Base-by-base conservation (phyloP, 2,888 invertebrate species). In the Arctia plantaginis region DNA sequence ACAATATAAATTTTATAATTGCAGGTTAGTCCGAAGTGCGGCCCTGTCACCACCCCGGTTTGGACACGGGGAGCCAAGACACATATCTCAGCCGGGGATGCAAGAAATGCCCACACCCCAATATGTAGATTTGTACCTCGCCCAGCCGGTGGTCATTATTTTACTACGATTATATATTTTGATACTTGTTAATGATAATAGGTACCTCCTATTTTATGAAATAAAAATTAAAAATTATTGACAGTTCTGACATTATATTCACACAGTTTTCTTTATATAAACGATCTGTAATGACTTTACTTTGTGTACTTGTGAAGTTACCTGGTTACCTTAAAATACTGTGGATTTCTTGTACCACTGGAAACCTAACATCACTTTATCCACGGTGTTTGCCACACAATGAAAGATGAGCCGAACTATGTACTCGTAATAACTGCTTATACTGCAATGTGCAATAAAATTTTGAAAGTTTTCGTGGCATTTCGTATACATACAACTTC, bases 71-170 rank as follows among this genome's bases (percentile, higher is more conserved):
- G 92, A 90, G 91, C 86, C 89, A 94, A 94, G 94, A 95, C 95
- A 95, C 95, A 95, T 95, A 95, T 95, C 95, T 95, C 95, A 95
- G 94, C 85, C 93, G 88, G 94, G 94, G 95, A 92, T 94, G 95
- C 95, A 95, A 95, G 95, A 95, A 95, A 95, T 95, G 93, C 94
- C 94, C 95, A 93, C 92, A 92, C 94, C 95, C 94, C 94, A 94
- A 95, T 95, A 95, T 95, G 95, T 95, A 95, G 95, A 95, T 95
- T 93, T 92, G 93, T 92, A 92, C 93, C 93, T 93, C 90, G 79
- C 88, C 91, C 84, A 75, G 77, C 69, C 82, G 80, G 79, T 84
- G 85, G 85, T 85, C 85, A 90, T 93, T 92, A 89, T 88, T 92
- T 73, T 90, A 91, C 82, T 51, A 10, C 66, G 88, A 76, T 27